Percentiles rank a stretch among this genome's conserved stretches.
Evolutionary conservation across 2,797 vertebrate species (phyloP).

Genomic region (Calcarius lapponicus): DNA sequence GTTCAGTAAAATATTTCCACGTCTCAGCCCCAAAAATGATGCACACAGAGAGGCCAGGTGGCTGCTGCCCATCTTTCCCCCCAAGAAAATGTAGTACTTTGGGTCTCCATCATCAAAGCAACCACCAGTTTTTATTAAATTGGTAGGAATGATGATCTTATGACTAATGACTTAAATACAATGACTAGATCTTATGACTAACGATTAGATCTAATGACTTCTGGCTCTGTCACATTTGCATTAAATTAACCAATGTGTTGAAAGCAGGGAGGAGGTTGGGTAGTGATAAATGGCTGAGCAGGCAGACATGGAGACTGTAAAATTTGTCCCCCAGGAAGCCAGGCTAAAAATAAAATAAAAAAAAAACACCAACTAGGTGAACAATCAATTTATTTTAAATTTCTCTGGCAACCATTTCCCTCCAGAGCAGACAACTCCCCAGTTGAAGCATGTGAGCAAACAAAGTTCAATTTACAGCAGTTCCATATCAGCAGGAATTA

Average conservation of each 20-base stretch:
- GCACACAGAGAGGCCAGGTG: background rate
- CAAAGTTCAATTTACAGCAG: background rate
- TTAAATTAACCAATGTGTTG: background rate
- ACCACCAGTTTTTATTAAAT: background rate
- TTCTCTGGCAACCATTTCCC: background rate
- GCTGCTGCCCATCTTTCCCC: background rate
- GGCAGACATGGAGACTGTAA: background rate
- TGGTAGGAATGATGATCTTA: background rate
- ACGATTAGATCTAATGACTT: conserved; percentile 48
- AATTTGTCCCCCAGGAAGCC: background rate
- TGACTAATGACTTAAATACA: conserved; percentile 47
- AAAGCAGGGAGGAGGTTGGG: background rate
- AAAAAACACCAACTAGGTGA: background rate
- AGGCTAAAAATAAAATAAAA: background rate
- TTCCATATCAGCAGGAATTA: background rate
- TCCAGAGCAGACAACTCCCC: background rate
- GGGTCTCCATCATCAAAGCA: background rate
- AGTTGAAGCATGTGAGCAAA: background rate
- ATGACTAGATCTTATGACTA: conserved; percentile 57
- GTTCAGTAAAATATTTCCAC: background rate
- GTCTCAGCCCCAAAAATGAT: background rate
- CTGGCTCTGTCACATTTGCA: conserved; percentile 36
- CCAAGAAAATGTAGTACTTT: background rate
- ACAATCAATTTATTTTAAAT: background rate
- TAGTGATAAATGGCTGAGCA: background rate